Evolutionary conservation across 1,140 invertebrate species (phyloP).

Genomic region (Wasmannia auropunctata): DNA sequence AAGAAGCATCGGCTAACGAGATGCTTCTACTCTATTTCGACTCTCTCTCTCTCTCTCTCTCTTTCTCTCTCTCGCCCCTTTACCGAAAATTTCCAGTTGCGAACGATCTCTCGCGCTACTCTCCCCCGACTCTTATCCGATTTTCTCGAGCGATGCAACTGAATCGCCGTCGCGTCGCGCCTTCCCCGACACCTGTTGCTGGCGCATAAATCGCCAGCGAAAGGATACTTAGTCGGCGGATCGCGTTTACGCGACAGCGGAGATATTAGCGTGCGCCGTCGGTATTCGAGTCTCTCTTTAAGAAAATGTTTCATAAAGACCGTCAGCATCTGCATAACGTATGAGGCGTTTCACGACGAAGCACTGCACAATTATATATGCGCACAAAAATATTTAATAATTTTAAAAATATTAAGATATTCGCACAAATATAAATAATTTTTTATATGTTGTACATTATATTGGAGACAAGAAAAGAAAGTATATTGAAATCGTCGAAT

Average conservation of each 20-base stretch:
- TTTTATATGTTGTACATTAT: not conserved
- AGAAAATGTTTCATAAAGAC: constrained; percentile 15
- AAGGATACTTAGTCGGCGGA: constrained; percentile 36
- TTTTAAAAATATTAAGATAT: not conserved
- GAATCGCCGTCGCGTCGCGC: constrained; percentile 43
- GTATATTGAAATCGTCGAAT: not conserved
- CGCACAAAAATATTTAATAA: not conserved
- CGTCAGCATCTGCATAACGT: not conserved
- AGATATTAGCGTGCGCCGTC: constrained; percentile 25
- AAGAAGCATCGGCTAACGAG: constrained; percentile 54
- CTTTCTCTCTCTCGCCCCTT: too few relatives aligned
- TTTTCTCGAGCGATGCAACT: constrained; percentile 45
- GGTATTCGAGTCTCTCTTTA: constrained; percentile 4
- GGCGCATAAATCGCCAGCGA: constrained; percentile 37
- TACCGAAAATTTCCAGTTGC: constrained; percentile 35
- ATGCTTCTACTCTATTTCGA: constrained; percentile 23
- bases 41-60: not conserved
- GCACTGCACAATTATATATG: not conserved
- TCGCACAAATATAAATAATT: not conserved
- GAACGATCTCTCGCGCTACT: constrained; percentile 15
- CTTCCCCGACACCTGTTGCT: constrained; percentile 61
- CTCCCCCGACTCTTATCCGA: constrained; percentile 55
- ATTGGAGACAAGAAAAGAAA: not conserved
- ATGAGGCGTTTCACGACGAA: not conserved
- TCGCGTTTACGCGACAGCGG: constrained; percentile 36